Evolutionary conservation across 1,140 invertebrate genomes (phyloP), one percentile per base, ranked within the genome.

Genomic region (Drosophila takahashii): DNA sequence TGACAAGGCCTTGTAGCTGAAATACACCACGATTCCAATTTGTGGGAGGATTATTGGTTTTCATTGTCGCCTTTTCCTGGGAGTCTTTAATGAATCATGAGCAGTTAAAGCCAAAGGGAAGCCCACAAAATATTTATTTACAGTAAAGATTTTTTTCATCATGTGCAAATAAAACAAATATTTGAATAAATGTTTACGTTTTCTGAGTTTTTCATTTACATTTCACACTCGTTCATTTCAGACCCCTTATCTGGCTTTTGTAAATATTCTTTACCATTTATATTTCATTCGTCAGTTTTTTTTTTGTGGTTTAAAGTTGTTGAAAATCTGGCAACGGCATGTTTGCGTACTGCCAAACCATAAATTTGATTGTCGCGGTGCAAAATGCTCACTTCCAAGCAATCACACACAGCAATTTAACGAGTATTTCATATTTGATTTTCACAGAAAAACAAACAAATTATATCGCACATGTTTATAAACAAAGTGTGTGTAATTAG

Each of bases 171-270:
- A 60, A 22, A 15, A 1, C 36, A 41, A 41, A 32, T 29, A 59
- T 6, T 62, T 22, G n/a, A 48, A 29, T 10, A n/a, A 16, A 32
- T 59, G 15, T 41, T 15, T 22, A n/a, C 3, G 11, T 9, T 27
- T 18, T 27, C 9, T 29, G 22, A 8, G 15, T 18, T 29, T 57
- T 57, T 29, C 13, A 58, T 58, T 41, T 61, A 36, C 36, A 61
- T 61, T 59, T 58, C 52, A 26, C 59, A 61, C 52, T 16, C 26
- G 47, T 48, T 57, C 11, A 36, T 32, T 58, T 60, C 51, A 10
- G 27, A 4, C 11, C 8, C 22, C 37, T 22, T 53, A 22, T n/a
- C 9, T 15, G 1, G 26, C 1, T 9, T 22, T 59, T 29, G 9
- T 22, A 61, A 10, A 18, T 61, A 16, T 29, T 57, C 15, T 18